Evolutionary conservation across 2,113 vertebrate species (phyloP), one percentile per base, ranked within the genome.

Genomic region (Craseonycteris thonglongyai): DNA sequence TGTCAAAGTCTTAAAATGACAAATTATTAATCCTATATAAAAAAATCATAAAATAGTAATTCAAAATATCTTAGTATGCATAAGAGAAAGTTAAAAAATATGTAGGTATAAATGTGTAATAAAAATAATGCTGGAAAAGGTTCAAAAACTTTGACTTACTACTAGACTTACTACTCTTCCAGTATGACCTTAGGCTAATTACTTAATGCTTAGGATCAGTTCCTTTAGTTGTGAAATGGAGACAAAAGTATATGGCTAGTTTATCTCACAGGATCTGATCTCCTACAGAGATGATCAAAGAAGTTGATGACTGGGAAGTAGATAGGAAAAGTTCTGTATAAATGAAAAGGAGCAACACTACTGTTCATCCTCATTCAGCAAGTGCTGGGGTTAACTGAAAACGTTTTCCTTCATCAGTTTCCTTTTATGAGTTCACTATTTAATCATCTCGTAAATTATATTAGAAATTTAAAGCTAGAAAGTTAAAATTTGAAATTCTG

Each of bases 401-500:
- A 63, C 14, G 3, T 18, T 56, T 83, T 68, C 22, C 49, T 82
- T 63, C 30, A 61, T 54, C 10, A 12, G 4, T 35, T 89, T 87
- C 22, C 30, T 68, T 72, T n/a, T 3, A 5, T 75, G 49, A 69
- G 26, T 11, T 69, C 56, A 88, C 6, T 35, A 56, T 40, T 40
- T 35, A 80, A n/a, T 85, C 19, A 56, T 82, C 83, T 66, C 35
- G 33, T 47, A 93, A 84, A 38, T 83, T 74, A 90, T 45, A 58
- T 58, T 15, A 76, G 63, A 66, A 93, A 93, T 58, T 81, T 78
- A 78, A 95, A 91, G 42, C 18, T 33, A 54, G 54, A 79, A 72
- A 49, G n/a, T 58, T 74, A 94, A 94, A 76, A 81, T 74, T 49
- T 11, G 88, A 90, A 91, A 84, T 90, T 90, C 54, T 81, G 19